Conservation (phyloP, 1,140 invertebrate genomes). For the Psix sp. region DNA sequence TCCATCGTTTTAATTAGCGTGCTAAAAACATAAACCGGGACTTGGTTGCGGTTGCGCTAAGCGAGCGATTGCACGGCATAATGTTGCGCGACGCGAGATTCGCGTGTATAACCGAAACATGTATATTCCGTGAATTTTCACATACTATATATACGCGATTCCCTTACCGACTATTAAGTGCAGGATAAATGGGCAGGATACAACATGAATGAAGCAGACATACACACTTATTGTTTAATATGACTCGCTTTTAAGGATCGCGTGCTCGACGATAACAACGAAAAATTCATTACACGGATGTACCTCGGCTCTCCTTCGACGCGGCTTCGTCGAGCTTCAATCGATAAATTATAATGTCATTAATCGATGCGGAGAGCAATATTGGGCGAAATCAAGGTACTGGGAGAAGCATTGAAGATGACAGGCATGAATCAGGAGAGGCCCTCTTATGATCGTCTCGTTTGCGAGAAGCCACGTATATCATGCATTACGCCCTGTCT, state of each 20-base stretch:
- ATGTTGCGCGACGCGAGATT: too few relatives aligned
- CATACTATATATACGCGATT: too few relatives aligned
- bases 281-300: constrained; percentile 29
- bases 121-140: too few relatives aligned
- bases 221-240: not conserved
- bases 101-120: too few relatives aligned
- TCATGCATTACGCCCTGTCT: constrained; percentile 56
- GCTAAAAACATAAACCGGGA: too few relatives aligned
- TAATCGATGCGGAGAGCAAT: constrained; percentile 44
- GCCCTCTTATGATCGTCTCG: constrained; percentile 54
- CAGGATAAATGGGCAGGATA: not conserved
- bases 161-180: too few relatives aligned
- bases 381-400: constrained; percentile 36
- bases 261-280: constrained; percentile 15
- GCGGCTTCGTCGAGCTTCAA: constrained; percentile 12
- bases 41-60: too few relatives aligned
- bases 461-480: constrained; percentile 52
- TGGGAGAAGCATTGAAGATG: constrained; percentile 37
- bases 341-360: constrained; percentile 42
- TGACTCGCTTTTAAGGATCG: constrained; percentile 1
- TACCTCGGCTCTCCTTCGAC: too few relatives aligned
- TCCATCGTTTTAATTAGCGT: too few relatives aligned
- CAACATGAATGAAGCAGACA: not conserved
- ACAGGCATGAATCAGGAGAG: constrained; percentile 43
- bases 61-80: too few relatives aligned